Evolutionary conservation across 2,113 vertebrate genomes (phyloP).

Genomic region (Lota lota): DNA sequence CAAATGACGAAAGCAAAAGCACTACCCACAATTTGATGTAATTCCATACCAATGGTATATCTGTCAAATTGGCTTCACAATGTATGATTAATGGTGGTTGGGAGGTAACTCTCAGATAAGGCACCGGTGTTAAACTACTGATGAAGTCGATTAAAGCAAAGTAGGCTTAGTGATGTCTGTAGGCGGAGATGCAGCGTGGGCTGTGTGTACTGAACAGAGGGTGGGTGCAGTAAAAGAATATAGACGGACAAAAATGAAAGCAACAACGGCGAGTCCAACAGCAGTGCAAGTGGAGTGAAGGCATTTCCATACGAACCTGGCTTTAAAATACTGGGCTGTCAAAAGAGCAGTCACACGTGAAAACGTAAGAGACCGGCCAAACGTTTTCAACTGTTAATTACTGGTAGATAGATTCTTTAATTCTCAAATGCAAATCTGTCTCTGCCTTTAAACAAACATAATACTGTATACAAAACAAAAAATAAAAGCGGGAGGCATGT

Average conservation of each 20-base stretch:
- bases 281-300: constrained; percentile 99
- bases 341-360: constrained; percentile 99
- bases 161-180: constrained; percentile 39
- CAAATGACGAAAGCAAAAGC: too few species aligned
- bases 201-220: constrained; percentile 77
- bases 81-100: too few species aligned
- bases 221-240: constrained; percentile 89
- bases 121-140: constrained; percentile 37
- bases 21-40: too few species aligned
- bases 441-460: constrained; percentile 64
- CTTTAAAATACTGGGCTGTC: constrained; percentile 99
- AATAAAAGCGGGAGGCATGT: constrained; percentile 68
- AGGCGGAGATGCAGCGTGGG: constrained; percentile 89
- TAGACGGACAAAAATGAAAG: constrained; percentile 82
- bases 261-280: constrained; percentile 97
- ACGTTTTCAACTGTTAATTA: constrained; percentile 79
- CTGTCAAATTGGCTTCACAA: not conserved
- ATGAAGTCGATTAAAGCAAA: constrained; percentile 37
- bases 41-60: not conserved
- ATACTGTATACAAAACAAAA: constrained; percentile 73
- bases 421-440: constrained; percentile 62
- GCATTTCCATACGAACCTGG: constrained; percentile 99
- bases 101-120: not conserved
- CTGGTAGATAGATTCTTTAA: constrained; percentile 53
- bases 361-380: constrained; percentile 99